These are phyloP conservation scores for Nannobrachium achirus DNA, from an alignment of 2,113 vertebrate species.

Conservation along the genomic window DNA sequence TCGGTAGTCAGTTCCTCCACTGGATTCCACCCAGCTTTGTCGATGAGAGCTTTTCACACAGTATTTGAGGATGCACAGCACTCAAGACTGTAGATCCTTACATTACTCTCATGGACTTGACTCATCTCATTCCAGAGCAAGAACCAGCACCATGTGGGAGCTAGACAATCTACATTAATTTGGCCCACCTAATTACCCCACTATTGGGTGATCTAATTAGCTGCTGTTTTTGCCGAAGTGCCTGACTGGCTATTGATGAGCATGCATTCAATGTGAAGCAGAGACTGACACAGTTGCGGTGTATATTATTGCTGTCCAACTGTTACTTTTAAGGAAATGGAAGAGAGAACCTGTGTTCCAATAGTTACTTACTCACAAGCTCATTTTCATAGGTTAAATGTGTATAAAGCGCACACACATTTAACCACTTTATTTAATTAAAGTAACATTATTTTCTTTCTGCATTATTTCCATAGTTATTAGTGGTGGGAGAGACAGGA, in stretches of 20 bases:
- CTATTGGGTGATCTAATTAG: neutral
- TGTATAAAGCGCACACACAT: too few species aligned
- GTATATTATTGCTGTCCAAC: too few species aligned
- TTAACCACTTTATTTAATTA: too few species aligned
- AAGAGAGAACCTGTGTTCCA: too few species aligned
- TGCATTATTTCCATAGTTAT: too few species aligned
- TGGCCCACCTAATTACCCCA: conserved; percentile 1
- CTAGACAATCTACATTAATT: neutral
- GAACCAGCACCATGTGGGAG: neutral
- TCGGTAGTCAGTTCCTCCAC: neutral
- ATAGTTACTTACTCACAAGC: too few species aligned
- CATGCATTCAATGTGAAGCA: conserved; percentile 16
- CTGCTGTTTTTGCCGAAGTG: conserved; percentile 27
- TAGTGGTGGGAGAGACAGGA: too few species aligned
- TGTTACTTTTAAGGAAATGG: too few species aligned
- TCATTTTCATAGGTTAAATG: too few species aligned
- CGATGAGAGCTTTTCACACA: neutral
- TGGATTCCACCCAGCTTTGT: neutral
- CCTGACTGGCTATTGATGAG: conserved; percentile 12
- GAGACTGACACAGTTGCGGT: neutral
- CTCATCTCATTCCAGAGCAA: conserved; percentile 21
- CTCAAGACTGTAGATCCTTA: neutral
- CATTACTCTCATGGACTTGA: neutral
- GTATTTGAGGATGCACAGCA: neutral
- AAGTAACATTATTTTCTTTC: too few species aligned